phyloP scores from a whole-genome alignment of 1,140 invertebrate genomes.

The Halyomorpha halys region DNA sequence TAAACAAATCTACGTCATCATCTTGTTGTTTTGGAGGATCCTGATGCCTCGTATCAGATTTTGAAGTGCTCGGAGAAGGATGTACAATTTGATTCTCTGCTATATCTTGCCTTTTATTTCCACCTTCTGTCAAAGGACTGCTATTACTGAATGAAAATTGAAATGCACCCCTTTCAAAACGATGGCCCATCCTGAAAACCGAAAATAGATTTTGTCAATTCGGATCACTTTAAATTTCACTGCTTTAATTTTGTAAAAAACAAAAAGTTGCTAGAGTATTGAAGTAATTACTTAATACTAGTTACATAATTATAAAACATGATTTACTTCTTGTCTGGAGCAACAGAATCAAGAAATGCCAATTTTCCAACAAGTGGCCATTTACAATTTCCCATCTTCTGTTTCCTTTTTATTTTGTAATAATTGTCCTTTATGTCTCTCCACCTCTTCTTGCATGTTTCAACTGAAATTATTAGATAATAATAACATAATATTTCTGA shows the following conservation, averaged over 20 bases:
- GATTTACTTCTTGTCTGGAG: too few species aligned
- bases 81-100: neutral
- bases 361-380: constrained; percentile 6
- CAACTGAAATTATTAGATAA: neutral
- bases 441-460: constrained; percentile 15
- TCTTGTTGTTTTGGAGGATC: neutral
- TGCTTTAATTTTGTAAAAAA: too few species aligned
- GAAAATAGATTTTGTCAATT: too few species aligned
- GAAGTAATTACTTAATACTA: too few species aligned
- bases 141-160: too few species aligned
- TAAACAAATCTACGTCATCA: constrained; percentile 12
- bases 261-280: too few species aligned
- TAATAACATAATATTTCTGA: too few species aligned
- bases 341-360: too few species aligned
- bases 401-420: constrained; percentile 8
- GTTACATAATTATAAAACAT: too few species aligned
- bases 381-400: constrained; percentile 1
- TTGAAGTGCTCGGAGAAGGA: neutral
- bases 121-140: neutral
- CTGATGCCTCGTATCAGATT: neutral
- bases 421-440: constrained; percentile 11
- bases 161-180: too few species aligned
- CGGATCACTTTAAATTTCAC: too few species aligned
- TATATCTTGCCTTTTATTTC: neutral
- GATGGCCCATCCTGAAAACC: too few species aligned